These are phyloP conservation scores for Sciurus vulgaris DNA, from an alignment of 2,797 vertebrate genomes.

Conservation along the genomic window DNA sequence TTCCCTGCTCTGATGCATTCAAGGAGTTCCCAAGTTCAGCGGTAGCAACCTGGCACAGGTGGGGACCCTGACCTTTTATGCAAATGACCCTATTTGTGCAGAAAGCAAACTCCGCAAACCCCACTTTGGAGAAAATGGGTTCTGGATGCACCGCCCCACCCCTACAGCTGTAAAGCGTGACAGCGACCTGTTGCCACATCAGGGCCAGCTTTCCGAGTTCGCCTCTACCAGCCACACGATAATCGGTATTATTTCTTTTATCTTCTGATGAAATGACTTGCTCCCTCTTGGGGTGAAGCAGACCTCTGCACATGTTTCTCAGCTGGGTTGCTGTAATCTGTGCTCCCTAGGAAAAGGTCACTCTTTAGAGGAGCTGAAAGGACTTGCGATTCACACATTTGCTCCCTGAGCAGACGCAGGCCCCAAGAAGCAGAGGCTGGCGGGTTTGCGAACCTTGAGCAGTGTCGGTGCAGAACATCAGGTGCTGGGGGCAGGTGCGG, in stretches of 20 bases:
- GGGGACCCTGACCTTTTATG: not conserved
- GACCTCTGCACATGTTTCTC: conserved; percentile 38
- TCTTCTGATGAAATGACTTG: conserved; percentile 23
- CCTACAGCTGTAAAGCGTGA: not conserved
- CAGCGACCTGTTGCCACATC: not conserved
- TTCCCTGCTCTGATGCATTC: not conserved
- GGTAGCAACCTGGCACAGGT: rapidly evolving
- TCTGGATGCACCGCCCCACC: rapidly evolving
- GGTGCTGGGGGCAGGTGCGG: not conserved
- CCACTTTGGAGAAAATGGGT: not conserved
- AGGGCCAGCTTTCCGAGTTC: not conserved
- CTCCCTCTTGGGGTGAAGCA: not conserved
- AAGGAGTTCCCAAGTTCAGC: not conserved
- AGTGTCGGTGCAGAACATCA: not conserved
- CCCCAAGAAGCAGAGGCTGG: not conserved
- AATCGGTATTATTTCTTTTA: conserved; percentile 11
- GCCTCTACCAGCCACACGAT: not conserved
- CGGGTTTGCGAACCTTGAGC: not conserved
- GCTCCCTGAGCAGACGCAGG: not conserved
- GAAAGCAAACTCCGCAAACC: not conserved
- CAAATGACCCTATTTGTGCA: not conserved
- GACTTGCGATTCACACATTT: not conserved
- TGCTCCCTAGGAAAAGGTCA: conserved; percentile 57
- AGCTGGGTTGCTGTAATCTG: not conserved
- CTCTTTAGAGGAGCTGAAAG: conserved; percentile 45